Conservation (phyloP, 2,797 vertebrate species). For the Molothrus aeneus region DNA sequence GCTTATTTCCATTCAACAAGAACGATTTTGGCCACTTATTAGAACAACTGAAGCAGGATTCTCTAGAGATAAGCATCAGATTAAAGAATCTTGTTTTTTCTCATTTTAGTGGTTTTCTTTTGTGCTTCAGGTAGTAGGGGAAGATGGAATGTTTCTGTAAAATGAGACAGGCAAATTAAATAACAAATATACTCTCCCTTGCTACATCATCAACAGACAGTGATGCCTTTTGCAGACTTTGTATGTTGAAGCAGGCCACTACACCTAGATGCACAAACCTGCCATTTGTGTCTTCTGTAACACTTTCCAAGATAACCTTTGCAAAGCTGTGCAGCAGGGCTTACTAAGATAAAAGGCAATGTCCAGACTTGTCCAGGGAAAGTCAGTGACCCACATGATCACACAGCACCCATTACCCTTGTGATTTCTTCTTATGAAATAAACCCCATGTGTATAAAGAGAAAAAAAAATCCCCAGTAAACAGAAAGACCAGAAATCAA, state of each 20-base stretch:
- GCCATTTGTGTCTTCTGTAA: conserved; percentile 9
- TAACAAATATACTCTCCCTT: conserved; percentile 14
- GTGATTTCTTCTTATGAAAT: not conserved
- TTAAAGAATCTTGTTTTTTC: not conserved
- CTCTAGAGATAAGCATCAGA: not conserved
- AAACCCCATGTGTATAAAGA: not conserved
- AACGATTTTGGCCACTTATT: not conserved
- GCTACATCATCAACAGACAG: conserved; percentile 25
- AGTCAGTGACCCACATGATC: not conserved
- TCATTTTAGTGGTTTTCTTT: not conserved
- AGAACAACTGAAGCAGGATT: not conserved
- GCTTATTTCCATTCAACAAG: not conserved
- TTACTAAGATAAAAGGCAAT: conserved; percentile 15
- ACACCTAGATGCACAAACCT: conserved; percentile 20
- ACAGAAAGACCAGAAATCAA: not conserved
- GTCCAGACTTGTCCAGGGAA: conserved; percentile 1
- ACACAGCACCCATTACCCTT: not conserved
- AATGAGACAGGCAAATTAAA: not conserved
- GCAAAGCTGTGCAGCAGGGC: conserved; percentile 2
- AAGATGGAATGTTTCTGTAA: not conserved
- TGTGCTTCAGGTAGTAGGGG: not conserved
- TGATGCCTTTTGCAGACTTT: conserved; percentile 13
- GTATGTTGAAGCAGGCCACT: conserved; percentile 2
- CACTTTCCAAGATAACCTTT: conserved; percentile 30
- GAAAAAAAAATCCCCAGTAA: not conserved